A percentile compares a stretch with the other conserved stretches of the same genome.
Evolutionary conservation across 2,797 vertebrate species (phyloP).

Genomic region (Enteromius anoplus): DNA sequence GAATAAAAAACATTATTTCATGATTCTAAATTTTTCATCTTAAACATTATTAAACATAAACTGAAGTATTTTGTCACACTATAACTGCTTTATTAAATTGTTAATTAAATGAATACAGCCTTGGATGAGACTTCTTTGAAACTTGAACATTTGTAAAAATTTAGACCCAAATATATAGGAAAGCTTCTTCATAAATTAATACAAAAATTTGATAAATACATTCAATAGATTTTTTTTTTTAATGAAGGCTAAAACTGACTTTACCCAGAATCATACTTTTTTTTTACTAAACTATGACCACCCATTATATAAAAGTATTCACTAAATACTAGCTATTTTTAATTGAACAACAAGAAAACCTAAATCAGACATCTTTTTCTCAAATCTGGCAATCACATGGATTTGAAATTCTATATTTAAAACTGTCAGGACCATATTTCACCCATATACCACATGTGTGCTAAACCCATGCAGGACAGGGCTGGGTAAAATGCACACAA

Average conservation of each 20-base stretch:
- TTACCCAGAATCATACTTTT: neutral
- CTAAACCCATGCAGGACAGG: neutral
- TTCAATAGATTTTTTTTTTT: neutral
- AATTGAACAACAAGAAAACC: neutral
- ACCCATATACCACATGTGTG: neutral
- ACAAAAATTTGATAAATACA: neutral
- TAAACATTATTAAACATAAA: too few species aligned
- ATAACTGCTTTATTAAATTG: too few species aligned
- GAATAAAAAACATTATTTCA: conserved; percentile 48
- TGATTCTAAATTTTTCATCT: neutral
- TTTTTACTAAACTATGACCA: neutral
- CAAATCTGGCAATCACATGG: neutral
- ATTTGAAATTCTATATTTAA: conserved; percentile 16
- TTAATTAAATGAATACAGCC: too few species aligned
- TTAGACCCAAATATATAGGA: neutral
- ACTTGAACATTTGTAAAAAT: neutral
- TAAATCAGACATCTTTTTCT: neutral
- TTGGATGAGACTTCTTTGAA: too few species aligned
- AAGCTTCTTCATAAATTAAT: neutral
- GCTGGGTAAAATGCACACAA: conserved; percentile 23
- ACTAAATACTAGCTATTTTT: neutral
- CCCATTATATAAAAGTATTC: neutral
- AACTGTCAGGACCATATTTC: conserved; percentile 1
- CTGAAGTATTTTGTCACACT: too few species aligned
- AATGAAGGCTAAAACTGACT: neutral